Evolutionary conservation across 2,888 invertebrate genomes (phyloP).

Genomic region (Masnerella sp.): DNA sequence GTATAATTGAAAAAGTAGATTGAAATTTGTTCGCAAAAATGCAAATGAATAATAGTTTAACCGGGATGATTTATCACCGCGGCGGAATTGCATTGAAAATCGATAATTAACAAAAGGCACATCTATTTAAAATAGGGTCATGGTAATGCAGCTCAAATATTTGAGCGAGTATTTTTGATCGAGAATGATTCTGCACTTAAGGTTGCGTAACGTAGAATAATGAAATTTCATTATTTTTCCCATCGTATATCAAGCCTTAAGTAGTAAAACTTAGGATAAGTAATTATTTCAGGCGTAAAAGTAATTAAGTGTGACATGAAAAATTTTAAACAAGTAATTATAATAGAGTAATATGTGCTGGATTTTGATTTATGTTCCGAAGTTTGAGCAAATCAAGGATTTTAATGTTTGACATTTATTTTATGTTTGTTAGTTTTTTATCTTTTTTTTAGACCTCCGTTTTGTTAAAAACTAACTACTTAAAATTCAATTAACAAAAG

Average conservation of each 20-base stretch:
- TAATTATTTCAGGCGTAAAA: slow-evolving; percentile 41
- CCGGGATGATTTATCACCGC: slow-evolving; percentile 19
- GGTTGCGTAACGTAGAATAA: slow-evolving; percentile 13
- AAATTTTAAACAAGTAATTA: slow-evolving; percentile 37
- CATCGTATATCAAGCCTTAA: slow-evolving; percentile 19
- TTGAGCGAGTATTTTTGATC: slow-evolving; percentile 17
- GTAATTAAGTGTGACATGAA: slow-evolving; percentile 36
- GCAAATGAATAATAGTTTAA: not conserved
- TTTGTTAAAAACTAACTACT: not conserved
- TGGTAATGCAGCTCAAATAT: slow-evolving; percentile 8
- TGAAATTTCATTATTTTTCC: slow-evolving; percentile 30
- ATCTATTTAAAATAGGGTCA: not conserved
- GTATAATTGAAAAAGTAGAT: too few species aligned
- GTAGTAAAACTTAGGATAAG: slow-evolving; percentile 31
- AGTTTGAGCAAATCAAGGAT: too few species aligned
- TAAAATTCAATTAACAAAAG: too few species aligned
- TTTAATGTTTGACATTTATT: too few species aligned
- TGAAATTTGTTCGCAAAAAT: too few species aligned
- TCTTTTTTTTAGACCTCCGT: too few species aligned
- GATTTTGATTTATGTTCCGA: slow-evolving; percentile 23
- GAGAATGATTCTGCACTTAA: slow-evolving; percentile 13
- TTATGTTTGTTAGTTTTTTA: too few species aligned
- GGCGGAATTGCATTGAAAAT: slow-evolving; percentile 12
- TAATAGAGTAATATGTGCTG: slow-evolving; percentile 13
- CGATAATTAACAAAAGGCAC: slow-evolving; percentile 27